Percentiles rank a stretch among this genome's conserved stretches.
Evolutionary conservation across 1,140 invertebrate genomes (phyloP).

Genomic region (Ceratina calcarata): DNA sequence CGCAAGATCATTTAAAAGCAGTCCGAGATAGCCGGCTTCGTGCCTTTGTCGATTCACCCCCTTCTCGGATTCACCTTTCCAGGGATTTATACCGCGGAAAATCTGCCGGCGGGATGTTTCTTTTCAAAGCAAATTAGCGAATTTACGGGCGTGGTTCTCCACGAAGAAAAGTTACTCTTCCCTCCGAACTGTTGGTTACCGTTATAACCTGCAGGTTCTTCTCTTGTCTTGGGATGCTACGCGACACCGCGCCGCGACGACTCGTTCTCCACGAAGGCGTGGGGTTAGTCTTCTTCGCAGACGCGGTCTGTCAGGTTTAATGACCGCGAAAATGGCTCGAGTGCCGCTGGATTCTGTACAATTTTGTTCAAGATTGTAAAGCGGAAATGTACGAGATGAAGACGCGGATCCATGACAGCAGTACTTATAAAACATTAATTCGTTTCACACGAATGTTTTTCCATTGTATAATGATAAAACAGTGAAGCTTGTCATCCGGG

Average conservation of each 20-base stretch:
- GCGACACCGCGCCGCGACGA: background rate
- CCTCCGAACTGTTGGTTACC: too few species aligned
- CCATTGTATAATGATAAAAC: too few species aligned
- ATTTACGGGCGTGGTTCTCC: conserved; percentile 46
- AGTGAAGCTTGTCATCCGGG: too few species aligned
- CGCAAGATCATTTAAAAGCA: conserved; percentile 24
- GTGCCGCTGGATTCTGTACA: background rate
- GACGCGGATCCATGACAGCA: too few species aligned
- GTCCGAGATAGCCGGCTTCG: conserved; percentile 40
- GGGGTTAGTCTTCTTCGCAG: background rate
- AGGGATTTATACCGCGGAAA: conserved; percentile 44
- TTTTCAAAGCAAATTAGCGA: conserved; percentile 62
- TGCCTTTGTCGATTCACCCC: conserved; percentile 22
- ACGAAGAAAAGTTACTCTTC: conserved; percentile 2
- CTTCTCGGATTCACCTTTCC: background rate
- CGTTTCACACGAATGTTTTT: too few species aligned
- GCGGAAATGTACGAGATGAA: too few species aligned
- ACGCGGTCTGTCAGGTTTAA: conserved; percentile 14
- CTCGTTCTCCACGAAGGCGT: conserved; percentile 10
- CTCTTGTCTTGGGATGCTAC: background rate
- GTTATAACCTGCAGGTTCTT: background rate
- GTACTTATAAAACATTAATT: too few species aligned
- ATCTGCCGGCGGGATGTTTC: conserved; percentile 33
- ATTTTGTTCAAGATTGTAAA: too few species aligned
- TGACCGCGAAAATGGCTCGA: conserved; percentile 36